Conservation (phyloP, 2,113 vertebrate species). For the Rhineura floridana region DNA sequence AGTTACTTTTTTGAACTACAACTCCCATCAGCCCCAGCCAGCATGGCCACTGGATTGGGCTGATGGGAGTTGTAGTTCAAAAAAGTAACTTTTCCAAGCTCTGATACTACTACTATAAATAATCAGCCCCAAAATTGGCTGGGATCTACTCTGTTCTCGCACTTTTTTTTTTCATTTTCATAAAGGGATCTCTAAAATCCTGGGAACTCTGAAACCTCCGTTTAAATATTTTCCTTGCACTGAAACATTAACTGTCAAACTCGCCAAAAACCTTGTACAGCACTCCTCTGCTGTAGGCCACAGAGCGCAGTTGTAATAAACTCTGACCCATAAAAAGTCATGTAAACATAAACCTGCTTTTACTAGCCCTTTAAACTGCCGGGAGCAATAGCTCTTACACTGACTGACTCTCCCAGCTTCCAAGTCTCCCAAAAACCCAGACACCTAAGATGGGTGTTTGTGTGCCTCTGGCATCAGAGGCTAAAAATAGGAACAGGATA, state of each 20-base stretch:
- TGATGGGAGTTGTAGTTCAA: no score
- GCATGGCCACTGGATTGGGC: no score
- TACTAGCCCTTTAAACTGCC: constrained; percentile 76
- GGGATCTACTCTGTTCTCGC: neutral
- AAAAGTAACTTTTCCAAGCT: no score
- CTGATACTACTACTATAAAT: neutral
- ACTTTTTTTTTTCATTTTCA: neutral
- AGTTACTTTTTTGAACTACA: no score
- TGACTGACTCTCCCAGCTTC: constrained; percentile 66
- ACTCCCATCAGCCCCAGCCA: no score
- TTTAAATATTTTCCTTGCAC: constrained; percentile 52
- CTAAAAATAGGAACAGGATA: constrained; percentile 65
- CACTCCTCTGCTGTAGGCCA: constrained; percentile 73
- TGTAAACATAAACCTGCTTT: constrained; percentile 82
- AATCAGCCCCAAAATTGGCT: neutral
- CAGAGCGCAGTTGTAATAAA: constrained; percentile 75
- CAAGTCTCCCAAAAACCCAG: constrained; percentile 58
- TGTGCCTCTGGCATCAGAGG: constrained; percentile 59
- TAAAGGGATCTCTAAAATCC: constrained; percentile 55
- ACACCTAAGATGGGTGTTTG: constrained; percentile 70
- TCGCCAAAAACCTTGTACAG: constrained; percentile 71
- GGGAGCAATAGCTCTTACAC: constrained; percentile 78
- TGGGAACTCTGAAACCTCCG: constrained; percentile 36
- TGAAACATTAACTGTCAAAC: constrained; percentile 72
- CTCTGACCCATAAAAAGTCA: constrained; percentile 81